Percentiles rank a stretch among this genome's conserved stretches.
Evolutionary conservation across 2,113 vertebrate species (phyloP).

Genomic region (Bettongia penicillata): DNA sequence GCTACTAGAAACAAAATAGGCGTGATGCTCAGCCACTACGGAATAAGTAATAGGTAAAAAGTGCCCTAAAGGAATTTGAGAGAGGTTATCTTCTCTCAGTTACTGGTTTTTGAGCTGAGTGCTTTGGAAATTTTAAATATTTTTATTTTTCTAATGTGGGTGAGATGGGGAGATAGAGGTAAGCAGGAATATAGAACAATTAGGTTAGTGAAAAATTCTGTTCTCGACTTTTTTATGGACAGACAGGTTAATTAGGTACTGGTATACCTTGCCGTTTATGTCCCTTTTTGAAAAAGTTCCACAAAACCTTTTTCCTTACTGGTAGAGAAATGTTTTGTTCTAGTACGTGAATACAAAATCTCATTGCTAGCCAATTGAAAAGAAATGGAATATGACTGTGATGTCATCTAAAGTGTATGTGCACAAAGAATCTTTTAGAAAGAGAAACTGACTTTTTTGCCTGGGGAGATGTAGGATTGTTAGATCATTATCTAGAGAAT

Average conservation of each 20-base stretch:
- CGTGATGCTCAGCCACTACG: background rate
- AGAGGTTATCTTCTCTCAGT: background rate
- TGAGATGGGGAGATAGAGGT: background rate
- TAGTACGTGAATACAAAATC: constrained; percentile 24
- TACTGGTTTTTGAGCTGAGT: background rate
- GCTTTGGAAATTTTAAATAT: background rate
- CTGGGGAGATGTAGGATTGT: background rate
- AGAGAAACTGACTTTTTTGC: background rate
- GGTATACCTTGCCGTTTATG: background rate
- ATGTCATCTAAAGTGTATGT: constrained; percentile 11
- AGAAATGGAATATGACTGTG: constrained; percentile 14
- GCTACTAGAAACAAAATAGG: background rate
- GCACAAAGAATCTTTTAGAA: background rate
- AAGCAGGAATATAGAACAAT: background rate
- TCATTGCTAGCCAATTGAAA: background rate
- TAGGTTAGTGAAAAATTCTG: background rate
- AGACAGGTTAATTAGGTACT: background rate
- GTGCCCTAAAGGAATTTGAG: background rate
- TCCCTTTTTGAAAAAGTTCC: background rate
- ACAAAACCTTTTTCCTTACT: constrained; percentile 27
- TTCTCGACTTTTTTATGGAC: background rate
- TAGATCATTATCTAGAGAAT: constrained; percentile 8
- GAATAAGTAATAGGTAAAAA: background rate
- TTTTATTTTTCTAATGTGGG: background rate
- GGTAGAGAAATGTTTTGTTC: constrained; percentile 24